A percentile compares a stretch with the other conserved stretches of the same genome.
These are phyloP conservation scores for Stegophylla sp. DNA, from an alignment of 2,888 invertebrate genomes.

Conservation along the genomic window DNA sequence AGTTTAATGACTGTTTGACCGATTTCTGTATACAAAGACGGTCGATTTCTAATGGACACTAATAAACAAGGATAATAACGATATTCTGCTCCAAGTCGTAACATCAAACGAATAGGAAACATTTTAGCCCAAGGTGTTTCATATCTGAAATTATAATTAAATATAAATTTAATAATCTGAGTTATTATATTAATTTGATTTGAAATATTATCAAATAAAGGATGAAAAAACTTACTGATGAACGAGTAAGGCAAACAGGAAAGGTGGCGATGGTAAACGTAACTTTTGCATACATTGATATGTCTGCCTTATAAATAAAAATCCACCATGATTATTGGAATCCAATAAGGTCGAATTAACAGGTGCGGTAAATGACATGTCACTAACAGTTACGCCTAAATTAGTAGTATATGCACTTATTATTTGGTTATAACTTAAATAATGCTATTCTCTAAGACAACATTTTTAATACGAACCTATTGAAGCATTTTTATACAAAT, in stretches of 20 bases:
- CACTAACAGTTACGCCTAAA: constrained; percentile 74
- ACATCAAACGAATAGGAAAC: constrained; percentile 75
- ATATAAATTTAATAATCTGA: not conserved
- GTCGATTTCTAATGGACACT: constrained; percentile 77
- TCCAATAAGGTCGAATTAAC: constrained; percentile 71
- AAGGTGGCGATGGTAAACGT: constrained; percentile 76
- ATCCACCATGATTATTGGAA: constrained; percentile 79
- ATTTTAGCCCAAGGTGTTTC: constrained; percentile 85
- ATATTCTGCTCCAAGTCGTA: constrained; percentile 83
- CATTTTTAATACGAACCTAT: constrained; percentile 66
- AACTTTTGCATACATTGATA: constrained; percentile 83
- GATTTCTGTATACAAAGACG: constrained; percentile 82
- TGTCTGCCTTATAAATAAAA: constrained; percentile 80
- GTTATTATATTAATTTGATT: not conserved
- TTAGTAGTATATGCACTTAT: constrained; percentile 56
- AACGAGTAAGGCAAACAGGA: constrained; percentile 78
- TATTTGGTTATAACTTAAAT: not conserved
- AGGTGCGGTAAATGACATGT: constrained; percentile 74
- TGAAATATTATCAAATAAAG: not conserved
- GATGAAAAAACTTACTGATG: constrained; percentile 68
- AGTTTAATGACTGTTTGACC: constrained; percentile 88
- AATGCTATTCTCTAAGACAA: too few species aligned
- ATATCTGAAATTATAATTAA: constrained; percentile 67
- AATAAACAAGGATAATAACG: constrained; percentile 86
- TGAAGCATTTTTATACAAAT: constrained; percentile 74